Evolutionary conservation across 37 sponge, comb jelly and placozoan genomes (phyloP).

Genomic region (Agelas oroides): DNA sequence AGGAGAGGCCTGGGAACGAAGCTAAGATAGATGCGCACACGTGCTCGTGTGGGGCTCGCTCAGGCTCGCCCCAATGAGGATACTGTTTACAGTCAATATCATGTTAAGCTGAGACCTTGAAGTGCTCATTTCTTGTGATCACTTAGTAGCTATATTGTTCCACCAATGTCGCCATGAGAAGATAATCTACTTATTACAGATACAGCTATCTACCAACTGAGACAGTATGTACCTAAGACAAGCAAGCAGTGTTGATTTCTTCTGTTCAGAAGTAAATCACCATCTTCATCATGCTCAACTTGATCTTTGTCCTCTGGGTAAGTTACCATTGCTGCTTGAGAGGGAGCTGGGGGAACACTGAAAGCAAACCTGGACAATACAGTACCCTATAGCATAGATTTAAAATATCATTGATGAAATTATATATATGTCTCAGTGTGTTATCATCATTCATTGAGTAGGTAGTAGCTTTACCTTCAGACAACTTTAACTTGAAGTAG

Average conservation of each 20-base stretch:
- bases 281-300: slow-evolving; percentile 37
- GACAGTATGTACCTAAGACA: neutral
- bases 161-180: no score
- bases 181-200: neutral
- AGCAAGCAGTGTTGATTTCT: neutral
- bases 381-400: neutral
- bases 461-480: neutral
- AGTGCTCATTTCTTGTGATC: neutral
- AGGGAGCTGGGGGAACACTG: neutral
- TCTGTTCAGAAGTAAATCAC: slow-evolving; percentile 38
- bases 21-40: no score
- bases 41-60: no score
- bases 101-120: neutral
- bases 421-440: no score
- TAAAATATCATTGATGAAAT: no score
- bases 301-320: neutral
- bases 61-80: no score
- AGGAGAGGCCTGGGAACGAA: no score
- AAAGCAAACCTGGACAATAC: slow-evolving; percentile 8
- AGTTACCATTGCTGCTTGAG: neutral
- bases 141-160: no score
- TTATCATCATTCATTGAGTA: no score
- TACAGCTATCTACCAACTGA: neutral
- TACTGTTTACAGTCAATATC: neutral
- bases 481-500: no score